Percentiles rank a stretch among this genome's conserved stretches.
Conservation (phyloP, 2,797 vertebrate genomes). For the Xenentodon cancila region DNA sequence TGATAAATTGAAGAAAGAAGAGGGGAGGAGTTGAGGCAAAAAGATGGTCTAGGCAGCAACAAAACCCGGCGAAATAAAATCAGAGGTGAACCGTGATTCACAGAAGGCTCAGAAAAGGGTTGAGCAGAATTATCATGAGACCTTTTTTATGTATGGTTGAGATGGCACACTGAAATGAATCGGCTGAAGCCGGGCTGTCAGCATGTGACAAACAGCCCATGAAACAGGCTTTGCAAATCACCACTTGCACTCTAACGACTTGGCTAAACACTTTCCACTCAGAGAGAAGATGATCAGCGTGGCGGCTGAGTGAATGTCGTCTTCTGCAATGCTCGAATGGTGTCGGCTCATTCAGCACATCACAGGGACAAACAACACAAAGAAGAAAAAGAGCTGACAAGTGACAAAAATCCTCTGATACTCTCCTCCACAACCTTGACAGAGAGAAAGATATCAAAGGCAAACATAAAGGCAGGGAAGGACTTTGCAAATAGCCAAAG, state of each 20-base stretch:
- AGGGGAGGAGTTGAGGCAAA: slow-evolving; percentile 6
- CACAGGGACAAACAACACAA: slow-evolving; percentile 8
- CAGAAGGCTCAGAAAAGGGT: slow-evolving; percentile 2
- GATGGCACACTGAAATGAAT: slow-evolving; percentile 25
- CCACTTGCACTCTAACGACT: slow-evolving; percentile 42
- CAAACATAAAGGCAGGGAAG: not conserved
- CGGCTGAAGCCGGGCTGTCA: slow-evolving; percentile 28
- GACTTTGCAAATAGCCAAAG: too few species aligned
- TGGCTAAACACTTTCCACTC: slow-evolving; percentile 45
- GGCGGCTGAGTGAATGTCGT: slow-evolving; percentile 17
- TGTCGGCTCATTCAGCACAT: slow-evolving; percentile 37
- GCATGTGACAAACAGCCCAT: slow-evolving; percentile 30
- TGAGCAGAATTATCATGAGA: slow-evolving; percentile 27
- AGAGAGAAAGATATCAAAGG: slow-evolving; percentile 35
- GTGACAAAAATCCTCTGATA: slow-evolving; percentile 45
- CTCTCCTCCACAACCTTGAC: slow-evolving; percentile 48
- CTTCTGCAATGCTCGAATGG: slow-evolving; percentile 12
- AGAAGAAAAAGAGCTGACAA: slow-evolving; percentile 28
- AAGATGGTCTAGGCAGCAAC: slow-evolving; percentile 4
- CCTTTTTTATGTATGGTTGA: slow-evolving; percentile 21
- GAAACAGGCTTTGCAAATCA: slow-evolving; percentile 53
- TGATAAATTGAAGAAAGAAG: slow-evolving; percentile 29
- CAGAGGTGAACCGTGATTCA: slow-evolving; percentile 15
- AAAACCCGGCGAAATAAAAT: slow-evolving; percentile 9
- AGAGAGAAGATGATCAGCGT: slow-evolving; percentile 24